Conservation (phyloP, 1,140 invertebrate species). For the Bombus turneri region DNA sequence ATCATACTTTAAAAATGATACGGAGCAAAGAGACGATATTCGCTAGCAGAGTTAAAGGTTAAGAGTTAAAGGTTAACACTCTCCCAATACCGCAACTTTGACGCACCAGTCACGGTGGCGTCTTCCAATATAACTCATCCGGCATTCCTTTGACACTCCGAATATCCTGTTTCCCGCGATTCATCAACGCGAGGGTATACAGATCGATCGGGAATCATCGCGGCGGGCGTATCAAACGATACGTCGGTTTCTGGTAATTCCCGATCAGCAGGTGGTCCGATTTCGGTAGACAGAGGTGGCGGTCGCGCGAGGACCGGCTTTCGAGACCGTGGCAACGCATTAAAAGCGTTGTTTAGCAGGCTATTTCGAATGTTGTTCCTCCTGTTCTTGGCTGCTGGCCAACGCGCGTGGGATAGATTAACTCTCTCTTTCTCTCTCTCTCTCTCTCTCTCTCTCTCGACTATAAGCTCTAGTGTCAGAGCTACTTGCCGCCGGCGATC, state of each 20-base stretch:
- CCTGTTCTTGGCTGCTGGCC: slow-evolving; percentile 50
- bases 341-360: slow-evolving; percentile 70
- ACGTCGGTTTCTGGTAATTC: slow-evolving; percentile 51
- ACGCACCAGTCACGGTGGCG: neutral
- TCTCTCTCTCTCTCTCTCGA: slow-evolving; percentile 44
- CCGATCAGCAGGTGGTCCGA: slow-evolving; percentile 59
- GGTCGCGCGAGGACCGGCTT: slow-evolving; percentile 11
- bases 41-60: no score
- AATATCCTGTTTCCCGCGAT: slow-evolving; percentile 23
- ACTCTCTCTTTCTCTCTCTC: slow-evolving; percentile 38
- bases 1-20: neutral
- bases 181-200: neutral
- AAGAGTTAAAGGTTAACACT: no score
- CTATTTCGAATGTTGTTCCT: slow-evolving; percentile 73
- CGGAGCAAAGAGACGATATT: neutral
- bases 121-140: neutral
- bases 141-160: neutral
- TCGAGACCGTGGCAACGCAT: slow-evolving; percentile 44
- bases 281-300: slow-evolving; percentile 33
- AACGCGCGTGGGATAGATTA: slow-evolving; percentile 75
- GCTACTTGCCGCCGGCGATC: slow-evolving; percentile 67
- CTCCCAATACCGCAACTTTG: no score
- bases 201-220: slow-evolving; percentile 6
- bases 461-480: slow-evolving; percentile 65
- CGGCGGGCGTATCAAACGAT: slow-evolving; percentile 26